These are phyloP conservation scores for Pomatorhinus ruficollis DNA, from an alignment of 2,113 vertebrate genomes.

Conservation along the genomic window DNA sequence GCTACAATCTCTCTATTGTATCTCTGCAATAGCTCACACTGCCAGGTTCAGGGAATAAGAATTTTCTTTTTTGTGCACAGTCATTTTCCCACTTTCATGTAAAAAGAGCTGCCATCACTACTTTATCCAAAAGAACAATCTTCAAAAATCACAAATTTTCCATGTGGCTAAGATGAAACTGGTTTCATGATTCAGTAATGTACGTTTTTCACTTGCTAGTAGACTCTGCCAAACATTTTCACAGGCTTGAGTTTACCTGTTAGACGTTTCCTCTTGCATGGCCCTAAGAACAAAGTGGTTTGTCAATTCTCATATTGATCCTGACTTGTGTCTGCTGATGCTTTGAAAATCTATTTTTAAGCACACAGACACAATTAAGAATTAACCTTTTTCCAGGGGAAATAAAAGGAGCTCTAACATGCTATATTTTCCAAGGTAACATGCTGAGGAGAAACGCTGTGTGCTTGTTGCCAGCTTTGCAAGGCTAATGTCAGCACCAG, in stretches of 20 bases:
- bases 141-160: neutral
- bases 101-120: neutral
- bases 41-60: neutral
- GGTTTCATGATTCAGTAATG: neutral
- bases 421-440: neutral
- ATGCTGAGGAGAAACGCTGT: neutral
- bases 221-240: neutral
- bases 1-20: neutral
- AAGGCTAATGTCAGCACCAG: neutral
- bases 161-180: neutral
- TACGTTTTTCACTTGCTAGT: neutral
- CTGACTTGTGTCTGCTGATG: neutral
- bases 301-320: neutral
- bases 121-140: neutral
- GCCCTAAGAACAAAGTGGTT: neutral
- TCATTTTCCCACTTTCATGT: neutral
- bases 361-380: neutral
- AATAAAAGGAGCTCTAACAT: neutral
- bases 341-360: neutral
- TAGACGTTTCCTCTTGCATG: neutral
- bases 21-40: neutral
- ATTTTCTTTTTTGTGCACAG: neutral
- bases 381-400: neutral
- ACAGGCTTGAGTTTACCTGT: neutral
- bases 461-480: neutral